Base-by-base conservation (phyloP, 2,113 vertebrate genomes). In the Ailurus styani region DNA sequence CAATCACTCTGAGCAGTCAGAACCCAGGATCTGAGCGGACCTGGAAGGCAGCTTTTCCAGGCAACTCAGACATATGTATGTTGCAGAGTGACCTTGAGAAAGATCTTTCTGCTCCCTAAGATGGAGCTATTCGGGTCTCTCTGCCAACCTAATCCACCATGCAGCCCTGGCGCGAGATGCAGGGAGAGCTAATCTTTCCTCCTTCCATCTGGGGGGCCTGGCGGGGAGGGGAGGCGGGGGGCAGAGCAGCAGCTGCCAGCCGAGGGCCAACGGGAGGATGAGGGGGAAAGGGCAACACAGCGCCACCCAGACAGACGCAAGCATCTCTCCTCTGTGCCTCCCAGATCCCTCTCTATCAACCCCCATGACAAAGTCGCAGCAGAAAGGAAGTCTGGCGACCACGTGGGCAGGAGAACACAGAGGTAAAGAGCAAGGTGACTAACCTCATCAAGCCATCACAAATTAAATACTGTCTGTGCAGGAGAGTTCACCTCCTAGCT, bases 131-230 rank as follows among this genome's bases (percentile, higher is more conserved):
- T 73, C 15, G 1, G 42, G 27, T 96, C 70, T 95, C 82, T 91
- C 85, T 98, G 98, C 98, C 97, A 98, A 86, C 60, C 91, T 98
- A 98, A 98, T 97, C 97, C 95, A 95, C 91, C 50, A 66, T 78
- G 91, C 94, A 97, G 87, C 77, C 81, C 94, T 97, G 98, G 97
- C 97, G 95, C 0, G 11, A 79, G 86, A 96, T 97, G 50, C 83
- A 81, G 94, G 81, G 79, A 96, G 70, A 96, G 91, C 89, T 98
- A 92, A 98, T 98, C 98, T 97, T 75, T 72, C 83, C 60, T 87
- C 90, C 78, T 89, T 91, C 60, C 96, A 96, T 95, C 96, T 79
- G 79, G 94, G 96, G 95, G 75, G 6, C 8, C 27, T 2, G 9
- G 23, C 3, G 9, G 23, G 0, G 47, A 17, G 5, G 6, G 21